These are phyloP conservation scores for Calosoma granatense DNA, from an alignment of 1,140 invertebrate species.

Conservation along the genomic window DNA sequence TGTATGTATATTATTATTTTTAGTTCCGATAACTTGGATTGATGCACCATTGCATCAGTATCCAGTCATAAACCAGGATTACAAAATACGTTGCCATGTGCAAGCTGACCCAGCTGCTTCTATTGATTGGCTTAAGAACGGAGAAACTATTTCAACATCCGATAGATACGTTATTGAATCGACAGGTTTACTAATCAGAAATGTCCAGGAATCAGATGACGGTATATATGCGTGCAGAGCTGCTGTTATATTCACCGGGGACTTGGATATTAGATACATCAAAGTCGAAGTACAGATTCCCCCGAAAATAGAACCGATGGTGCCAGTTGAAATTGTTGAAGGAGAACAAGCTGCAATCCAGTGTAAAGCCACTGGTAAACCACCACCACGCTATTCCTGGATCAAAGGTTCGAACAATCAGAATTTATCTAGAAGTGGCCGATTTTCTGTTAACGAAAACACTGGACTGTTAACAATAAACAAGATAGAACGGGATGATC, in stretches of 20 bases:
- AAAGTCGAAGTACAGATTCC: slow-evolving; percentile 68
- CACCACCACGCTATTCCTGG: slow-evolving; percentile 71
- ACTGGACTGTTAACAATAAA: slow-evolving; percentile 62
- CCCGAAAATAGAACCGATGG: slow-evolving; percentile 54
- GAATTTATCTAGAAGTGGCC: slow-evolving; percentile 55
- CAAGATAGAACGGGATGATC: slow-evolving; percentile 65
- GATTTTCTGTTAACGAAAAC: slow-evolving; percentile 62
- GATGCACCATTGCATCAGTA: slow-evolving; percentile 77
- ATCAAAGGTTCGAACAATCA: slow-evolving; percentile 53
- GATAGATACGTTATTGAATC: slow-evolving; percentile 63
- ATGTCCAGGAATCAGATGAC: slow-evolving; percentile 70
- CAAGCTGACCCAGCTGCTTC: slow-evolving; percentile 70
- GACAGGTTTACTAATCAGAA: slow-evolving; percentile 66
- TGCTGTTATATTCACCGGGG: slow-evolving; percentile 66
- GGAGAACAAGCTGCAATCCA: slow-evolving; percentile 60
- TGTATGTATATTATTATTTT: slow-evolving; percentile 29
- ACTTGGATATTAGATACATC: slow-evolving; percentile 61
- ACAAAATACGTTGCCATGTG: slow-evolving; percentile 72
- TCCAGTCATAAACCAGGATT: slow-evolving; percentile 64
- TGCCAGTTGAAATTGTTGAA: slow-evolving; percentile 59
- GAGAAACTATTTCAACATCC: slow-evolving; percentile 40
- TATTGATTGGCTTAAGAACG: slow-evolving; percentile 76
- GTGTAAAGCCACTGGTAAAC: slow-evolving; percentile 73
- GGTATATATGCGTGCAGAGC: slow-evolving; percentile 78
- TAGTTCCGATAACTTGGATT: slow-evolving; percentile 74